phyloP scores from a whole-genome alignment of 2,888 invertebrate genomes.

The Tribolium freemani region DNA sequence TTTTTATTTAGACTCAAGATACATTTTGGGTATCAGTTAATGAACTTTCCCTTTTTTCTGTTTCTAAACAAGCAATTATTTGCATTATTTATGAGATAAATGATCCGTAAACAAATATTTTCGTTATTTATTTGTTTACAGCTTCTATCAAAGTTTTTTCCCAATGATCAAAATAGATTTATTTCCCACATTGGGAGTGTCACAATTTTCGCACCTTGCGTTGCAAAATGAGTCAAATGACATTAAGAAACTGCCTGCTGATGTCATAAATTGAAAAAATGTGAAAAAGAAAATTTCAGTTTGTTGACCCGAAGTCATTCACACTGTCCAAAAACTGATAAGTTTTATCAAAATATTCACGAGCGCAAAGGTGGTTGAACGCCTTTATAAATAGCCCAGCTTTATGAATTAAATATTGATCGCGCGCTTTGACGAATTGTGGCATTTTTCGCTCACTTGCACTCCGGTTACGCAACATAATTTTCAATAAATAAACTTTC shows the following conservation, averaged over 20 bases:
- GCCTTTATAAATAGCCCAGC: conserved; percentile 36
- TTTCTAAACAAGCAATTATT: background rate
- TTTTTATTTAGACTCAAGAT: too few relatives aligned
- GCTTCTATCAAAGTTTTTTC: background rate
- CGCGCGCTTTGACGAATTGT: background rate
- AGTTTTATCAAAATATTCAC: conserved; percentile 39
- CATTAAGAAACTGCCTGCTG: too few relatives aligned
- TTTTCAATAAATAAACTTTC: background rate
- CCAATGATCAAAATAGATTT: background rate
- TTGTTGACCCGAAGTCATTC: conserved; percentile 26
- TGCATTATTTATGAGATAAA: background rate
- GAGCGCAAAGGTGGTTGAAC: conserved; percentile 35
- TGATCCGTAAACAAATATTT: background rate
- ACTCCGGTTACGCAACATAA: conserved; percentile 18
- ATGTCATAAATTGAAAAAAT: too few relatives aligned
- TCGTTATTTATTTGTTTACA: background rate
- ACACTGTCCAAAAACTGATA: conserved; percentile 41
- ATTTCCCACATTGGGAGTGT: too few relatives aligned
- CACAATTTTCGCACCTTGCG: too few relatives aligned
- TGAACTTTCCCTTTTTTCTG: background rate
- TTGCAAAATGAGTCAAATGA: too few relatives aligned
- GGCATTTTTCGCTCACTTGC: conserved; percentile 1
- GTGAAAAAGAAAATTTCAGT: too few relatives aligned
- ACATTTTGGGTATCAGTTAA: background rate
- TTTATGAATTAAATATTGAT: conserved; percentile 42